Evolutionary conservation across 1,140 invertebrate species (phyloP).

Genomic region (Diorhabda sublineata): DNA sequence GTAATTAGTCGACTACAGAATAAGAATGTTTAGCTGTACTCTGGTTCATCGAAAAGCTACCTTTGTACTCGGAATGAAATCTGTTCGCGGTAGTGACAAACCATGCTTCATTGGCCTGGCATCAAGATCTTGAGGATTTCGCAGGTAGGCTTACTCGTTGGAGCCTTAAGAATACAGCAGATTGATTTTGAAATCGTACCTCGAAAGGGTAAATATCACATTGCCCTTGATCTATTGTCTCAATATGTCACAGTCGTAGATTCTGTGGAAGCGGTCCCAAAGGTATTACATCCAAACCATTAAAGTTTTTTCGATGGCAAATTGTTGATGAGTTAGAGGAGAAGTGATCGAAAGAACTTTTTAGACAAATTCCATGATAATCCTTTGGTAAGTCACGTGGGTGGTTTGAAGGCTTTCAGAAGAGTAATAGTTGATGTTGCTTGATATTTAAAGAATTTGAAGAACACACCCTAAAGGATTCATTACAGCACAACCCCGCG

Average conservation of each 20-base stretch:
- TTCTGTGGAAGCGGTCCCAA: conserved; percentile 17
- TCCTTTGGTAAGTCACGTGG: neutral
- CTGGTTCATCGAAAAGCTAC: conserved; percentile 45
- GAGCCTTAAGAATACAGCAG: conserved; percentile 37
- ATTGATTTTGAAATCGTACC: conserved; percentile 43
- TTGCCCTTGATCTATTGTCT: conserved; percentile 34
- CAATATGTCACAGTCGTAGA: neutral
- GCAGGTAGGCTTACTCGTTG: conserved; percentile 47
- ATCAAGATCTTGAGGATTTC: conserved; percentile 47
- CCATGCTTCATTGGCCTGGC: conserved; percentile 48
- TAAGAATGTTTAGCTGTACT: conserved; percentile 50
- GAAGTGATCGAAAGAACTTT: neutral
- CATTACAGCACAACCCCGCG: neutral
- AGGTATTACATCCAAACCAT: conserved; percentile 17
- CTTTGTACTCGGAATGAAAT: conserved; percentile 44
- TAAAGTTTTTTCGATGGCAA: conserved; percentile 18
- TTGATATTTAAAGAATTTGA: neutral
- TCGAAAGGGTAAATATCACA: conserved; percentile 34
- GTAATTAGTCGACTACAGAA: conserved; percentile 49
- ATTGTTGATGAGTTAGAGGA: neutral
- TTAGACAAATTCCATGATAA: neutral
- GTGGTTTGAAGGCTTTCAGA: neutral
- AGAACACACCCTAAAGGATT: neutral
- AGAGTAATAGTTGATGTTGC: neutral
- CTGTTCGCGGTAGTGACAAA: conserved; percentile 51